Evolutionary conservation across 2,888 invertebrate species (phyloP).

Genomic region (Agrilus mali): DNA sequence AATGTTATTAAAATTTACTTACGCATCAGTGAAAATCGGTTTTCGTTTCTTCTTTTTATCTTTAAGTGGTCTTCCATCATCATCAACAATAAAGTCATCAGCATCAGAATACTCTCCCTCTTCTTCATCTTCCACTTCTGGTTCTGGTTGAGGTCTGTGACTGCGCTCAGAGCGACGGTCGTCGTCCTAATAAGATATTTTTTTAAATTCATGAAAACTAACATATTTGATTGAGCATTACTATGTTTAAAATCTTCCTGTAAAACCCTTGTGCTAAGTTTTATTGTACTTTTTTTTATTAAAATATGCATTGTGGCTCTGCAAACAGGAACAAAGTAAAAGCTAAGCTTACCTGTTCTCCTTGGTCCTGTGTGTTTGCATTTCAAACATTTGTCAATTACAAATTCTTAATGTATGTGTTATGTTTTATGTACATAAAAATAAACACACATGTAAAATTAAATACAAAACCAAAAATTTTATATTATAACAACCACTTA

Average conservation of each 20-base stretch:
- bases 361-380: conserved; percentile 20
- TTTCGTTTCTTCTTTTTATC: conserved; percentile 68
- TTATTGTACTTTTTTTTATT: no score
- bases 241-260: no score
- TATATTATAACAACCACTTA: conserved; percentile 32
- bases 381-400: conserved; percentile 5
- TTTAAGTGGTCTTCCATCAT: conserved; percentile 79
- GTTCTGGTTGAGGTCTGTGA: conserved; percentile 46
- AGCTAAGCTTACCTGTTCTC: conserved; percentile 20
- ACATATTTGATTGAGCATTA: no score
- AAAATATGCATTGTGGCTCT: background rate
- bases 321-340: conserved; percentile 8
- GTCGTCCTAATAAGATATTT: conserved; percentile 47
- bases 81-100: conserved; percentile 96
- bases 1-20: conserved; percentile 32
- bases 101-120: conserved; percentile 76
- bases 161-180: conserved; percentile 62
- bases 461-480: conserved; percentile 2
- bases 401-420: background rate
- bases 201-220: background rate
- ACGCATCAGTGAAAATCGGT: conserved; percentile 79
- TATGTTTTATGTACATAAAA: conserved; percentile 2
- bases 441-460: background rate
- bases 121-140: conserved; percentile 59
- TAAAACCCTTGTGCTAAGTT: no score